Base-by-base conservation (phyloP, 2,797 vertebrate genomes). In the Sebastes vulpes region DNA sequence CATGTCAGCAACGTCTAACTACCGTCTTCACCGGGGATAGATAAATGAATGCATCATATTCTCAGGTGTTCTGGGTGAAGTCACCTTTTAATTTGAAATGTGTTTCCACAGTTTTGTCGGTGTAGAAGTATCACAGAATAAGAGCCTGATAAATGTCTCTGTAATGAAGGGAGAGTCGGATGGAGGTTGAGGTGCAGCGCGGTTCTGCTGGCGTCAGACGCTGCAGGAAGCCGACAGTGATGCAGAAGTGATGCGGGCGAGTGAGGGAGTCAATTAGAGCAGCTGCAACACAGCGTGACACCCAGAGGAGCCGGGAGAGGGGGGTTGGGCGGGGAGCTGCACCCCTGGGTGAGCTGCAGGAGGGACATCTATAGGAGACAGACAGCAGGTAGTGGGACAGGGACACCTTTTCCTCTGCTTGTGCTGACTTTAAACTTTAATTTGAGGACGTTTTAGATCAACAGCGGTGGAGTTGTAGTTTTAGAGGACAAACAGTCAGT, bases 251-350 rank as follows among this genome's bases (percentile, higher is more conserved):
- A 82, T 82, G 74, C 38, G n/a, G 48, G 65, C 26, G 20, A 82
- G 58, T 10, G 53, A 65, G 58, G n/a, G 65, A 79, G 57, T 76
- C 69, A 76, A 71, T 79, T 76, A 71, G 75, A 82, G 59, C 84
- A 84, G 79, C 75, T 87, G 84, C 73, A 80, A 21, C 82, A 64
- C 70, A 77, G 79, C 32, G 7, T 77, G 84, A 75, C 28, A 21
- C 69, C 64, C 52, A 59, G 26, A 38, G 66, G 64, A 78, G 16
- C 35, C 4, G 11, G 23, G 63, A 46, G 35, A 54, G 35, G 18
- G 23, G 32, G 32, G 31, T 2, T 9, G 9, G 31, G 31, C 3
- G 25, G 3, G 3, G 25, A 57, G 54, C 25, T 63, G 25, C 58
- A 57, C 48, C 79, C 65, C 48, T 7, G 60, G 60, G 57, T 9